phyloP scores from a whole-genome alignment of 1,140 invertebrate species.

The Liolophura sinensis region DNA sequence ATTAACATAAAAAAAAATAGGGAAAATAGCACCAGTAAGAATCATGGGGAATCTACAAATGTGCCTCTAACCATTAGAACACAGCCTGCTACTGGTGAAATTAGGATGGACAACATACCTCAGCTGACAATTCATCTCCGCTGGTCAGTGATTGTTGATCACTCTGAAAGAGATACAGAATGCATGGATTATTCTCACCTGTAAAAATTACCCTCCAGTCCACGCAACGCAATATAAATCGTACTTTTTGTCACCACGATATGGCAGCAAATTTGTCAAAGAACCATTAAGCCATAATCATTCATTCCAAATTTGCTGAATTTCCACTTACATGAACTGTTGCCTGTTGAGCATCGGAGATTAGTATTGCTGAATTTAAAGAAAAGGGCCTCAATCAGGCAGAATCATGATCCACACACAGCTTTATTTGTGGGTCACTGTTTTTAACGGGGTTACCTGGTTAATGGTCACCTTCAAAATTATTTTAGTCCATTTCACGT shows the following conservation, averaged over 20 bases:
- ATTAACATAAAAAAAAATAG: not conserved
- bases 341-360: too few species aligned
- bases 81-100: too few species aligned
- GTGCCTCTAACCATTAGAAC: not conserved
- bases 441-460: too few species aligned
- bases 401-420: too few species aligned
- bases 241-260: not conserved
- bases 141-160: constrained; percentile 24
- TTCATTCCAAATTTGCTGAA: not conserved
- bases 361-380: too few species aligned
- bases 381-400: too few species aligned
- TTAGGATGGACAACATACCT: constrained; percentile 27
- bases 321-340: too few species aligned
- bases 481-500: too few species aligned
- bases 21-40: not conserved
- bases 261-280: not conserved
- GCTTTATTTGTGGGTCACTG: too few species aligned
- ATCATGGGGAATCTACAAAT: not conserved
- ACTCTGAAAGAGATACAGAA: constrained; percentile 26
- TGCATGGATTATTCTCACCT: constrained; percentile 5
- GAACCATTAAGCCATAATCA: not conserved
- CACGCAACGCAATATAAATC: not conserved
- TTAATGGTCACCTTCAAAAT: too few species aligned
- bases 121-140: constrained; percentile 28
- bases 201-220: not conserved